Evolutionary conservation across 2,888 invertebrate genomes (phyloP).

Genomic region (Napeogenes inachia): DNA sequence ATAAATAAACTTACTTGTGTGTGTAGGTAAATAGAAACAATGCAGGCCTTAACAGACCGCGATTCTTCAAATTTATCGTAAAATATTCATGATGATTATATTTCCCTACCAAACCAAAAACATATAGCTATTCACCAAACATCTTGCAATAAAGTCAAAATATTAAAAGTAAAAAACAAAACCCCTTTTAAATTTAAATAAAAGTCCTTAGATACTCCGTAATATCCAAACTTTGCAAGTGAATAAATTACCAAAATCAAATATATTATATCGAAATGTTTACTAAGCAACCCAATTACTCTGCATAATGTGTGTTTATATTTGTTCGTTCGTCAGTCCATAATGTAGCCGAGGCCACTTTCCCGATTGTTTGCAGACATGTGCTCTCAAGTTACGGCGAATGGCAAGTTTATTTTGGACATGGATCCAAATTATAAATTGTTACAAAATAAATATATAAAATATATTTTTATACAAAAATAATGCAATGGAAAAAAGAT

Average conservation of each 20-base stretch:
- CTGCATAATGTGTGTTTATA: constrained; percentile 23
- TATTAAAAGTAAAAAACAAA: not conserved
- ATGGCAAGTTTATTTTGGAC: constrained; percentile 4
- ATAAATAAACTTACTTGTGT: too few relatives aligned
- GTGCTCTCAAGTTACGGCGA: constrained; percentile 18
- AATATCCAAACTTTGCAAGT: not conserved
- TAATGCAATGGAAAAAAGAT: too few relatives aligned
- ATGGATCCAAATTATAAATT: constrained; percentile 1
- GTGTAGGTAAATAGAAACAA: too few relatives aligned
- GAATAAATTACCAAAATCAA: constrained; percentile 2
- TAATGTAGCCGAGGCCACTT: constrained; percentile 30
- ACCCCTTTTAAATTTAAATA: not conserved
- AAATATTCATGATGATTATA: too few relatives aligned
- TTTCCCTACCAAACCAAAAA: too few relatives aligned
- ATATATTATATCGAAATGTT: constrained; percentile 29
- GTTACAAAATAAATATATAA: too few relatives aligned
- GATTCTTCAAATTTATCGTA: too few relatives aligned
- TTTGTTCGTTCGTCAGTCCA: constrained; percentile 19
- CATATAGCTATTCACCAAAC: too few relatives aligned
- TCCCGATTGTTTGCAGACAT: constrained; percentile 30
- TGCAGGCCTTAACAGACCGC: too few relatives aligned
- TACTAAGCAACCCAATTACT: constrained; percentile 35
- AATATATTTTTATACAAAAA: too few relatives aligned
- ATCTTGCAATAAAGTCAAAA: not conserved
- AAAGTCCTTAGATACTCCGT: not conserved